Evolutionary conservation across 2,888 invertebrate genomes (phyloP).

Genomic region (Adelphocoris suturalis): DNA sequence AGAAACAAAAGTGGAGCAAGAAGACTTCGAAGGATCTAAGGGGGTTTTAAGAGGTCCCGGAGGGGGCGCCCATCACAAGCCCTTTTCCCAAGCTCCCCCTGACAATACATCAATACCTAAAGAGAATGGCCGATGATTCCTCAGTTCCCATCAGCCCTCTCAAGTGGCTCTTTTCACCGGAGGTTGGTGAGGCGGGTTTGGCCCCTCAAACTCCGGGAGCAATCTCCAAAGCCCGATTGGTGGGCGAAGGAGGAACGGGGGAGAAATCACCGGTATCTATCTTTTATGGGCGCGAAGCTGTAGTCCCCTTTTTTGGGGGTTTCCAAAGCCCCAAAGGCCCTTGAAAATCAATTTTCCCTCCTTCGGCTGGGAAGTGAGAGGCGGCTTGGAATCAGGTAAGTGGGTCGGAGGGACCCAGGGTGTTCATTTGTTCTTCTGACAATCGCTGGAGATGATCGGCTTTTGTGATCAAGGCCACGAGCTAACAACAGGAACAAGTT

Average conservation of each 20-base stretch:
- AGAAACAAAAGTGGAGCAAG: not conserved
- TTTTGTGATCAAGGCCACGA: too few relatives aligned
- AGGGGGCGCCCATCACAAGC: not conserved
- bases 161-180: slow-evolving; percentile 19
- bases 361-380: not conserved
- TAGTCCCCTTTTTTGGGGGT: not conserved
- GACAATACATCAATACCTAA: slow-evolving; percentile 50
- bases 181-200: slow-evolving; percentile 14
- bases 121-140: slow-evolving; percentile 61
- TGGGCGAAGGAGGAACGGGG: slow-evolving; percentile 1
- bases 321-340: not conserved
- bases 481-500: too few relatives aligned
- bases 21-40: not conserved
- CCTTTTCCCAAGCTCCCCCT: not conserved
- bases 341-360: not conserved
- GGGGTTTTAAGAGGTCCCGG: not conserved
- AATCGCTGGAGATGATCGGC: slow-evolving; percentile 1
- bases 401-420: not conserved
- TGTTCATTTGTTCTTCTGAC: not conserved
- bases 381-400: not conserved
- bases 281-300: slow-evolving; percentile 31
- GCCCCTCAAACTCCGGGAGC: not conserved
- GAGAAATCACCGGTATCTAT: slow-evolving; percentile 54
- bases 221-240: not conserved
- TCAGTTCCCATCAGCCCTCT: slow-evolving; percentile 10